Conservation (phyloP, 2,797 vertebrate genomes). For the Gallirallus australis region DNA sequence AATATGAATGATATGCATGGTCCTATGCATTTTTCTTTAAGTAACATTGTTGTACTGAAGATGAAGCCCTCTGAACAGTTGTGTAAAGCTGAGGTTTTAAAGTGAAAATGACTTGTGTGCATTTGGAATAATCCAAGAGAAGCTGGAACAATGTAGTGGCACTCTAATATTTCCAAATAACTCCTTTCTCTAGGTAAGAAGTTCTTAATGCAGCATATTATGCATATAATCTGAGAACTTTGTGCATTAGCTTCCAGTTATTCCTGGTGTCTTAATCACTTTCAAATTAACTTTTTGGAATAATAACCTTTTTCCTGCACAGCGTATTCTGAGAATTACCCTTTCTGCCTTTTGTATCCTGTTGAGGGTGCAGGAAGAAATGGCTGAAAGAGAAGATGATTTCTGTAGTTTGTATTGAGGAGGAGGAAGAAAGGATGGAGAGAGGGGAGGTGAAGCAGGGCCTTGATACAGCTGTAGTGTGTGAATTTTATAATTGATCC, state of each 20-base stretch:
- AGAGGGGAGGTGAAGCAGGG: neutral
- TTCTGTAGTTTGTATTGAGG: neutral
- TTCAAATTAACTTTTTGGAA: neutral
- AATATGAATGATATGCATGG: slow-evolving; percentile 15
- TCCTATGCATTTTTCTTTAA: neutral
- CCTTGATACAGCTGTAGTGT: neutral
- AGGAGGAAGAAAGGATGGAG: neutral
- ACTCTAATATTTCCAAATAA: neutral
- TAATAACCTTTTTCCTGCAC: neutral
- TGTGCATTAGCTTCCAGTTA: neutral
- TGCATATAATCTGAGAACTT: neutral
- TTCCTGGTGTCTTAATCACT: neutral
- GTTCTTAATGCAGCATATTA: neutral
- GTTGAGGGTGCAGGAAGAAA: neutral
- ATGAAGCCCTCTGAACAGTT: neutral
- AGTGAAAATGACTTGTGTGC: neutral
- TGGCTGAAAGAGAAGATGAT: neutral
- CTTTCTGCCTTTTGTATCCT: neutral
- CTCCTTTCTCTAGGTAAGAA: neutral
- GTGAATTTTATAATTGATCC: neutral
- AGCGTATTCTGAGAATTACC: neutral
- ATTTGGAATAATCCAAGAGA: neutral
- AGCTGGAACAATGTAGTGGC: neutral
- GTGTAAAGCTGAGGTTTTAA: neutral
- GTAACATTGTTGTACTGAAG: neutral